Conservation (phyloP, 1,140 invertebrate species). For the Diorhabda elongata region DNA sequence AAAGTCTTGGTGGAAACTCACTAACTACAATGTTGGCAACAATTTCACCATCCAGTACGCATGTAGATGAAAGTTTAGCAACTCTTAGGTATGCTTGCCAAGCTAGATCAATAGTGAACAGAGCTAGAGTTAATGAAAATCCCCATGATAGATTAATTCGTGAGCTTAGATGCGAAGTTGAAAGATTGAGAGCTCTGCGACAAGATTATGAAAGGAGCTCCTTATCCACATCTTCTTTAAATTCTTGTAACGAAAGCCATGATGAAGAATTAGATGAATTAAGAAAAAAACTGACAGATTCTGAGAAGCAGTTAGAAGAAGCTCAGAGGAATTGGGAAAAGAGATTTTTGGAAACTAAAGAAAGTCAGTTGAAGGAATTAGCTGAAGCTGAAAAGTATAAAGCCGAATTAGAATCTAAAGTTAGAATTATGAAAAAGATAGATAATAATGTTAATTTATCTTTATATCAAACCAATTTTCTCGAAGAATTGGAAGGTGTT, state of each 20-base stretch:
- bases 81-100: conserved; percentile 83
- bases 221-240: conserved; percentile 39
- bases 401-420: conserved; percentile 52
- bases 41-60: conserved; percentile 70
- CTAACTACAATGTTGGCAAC: conserved; percentile 66
- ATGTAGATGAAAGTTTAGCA: conserved; percentile 77
- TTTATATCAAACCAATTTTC: conserved; percentile 52
- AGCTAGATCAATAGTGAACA: conserved; percentile 83
- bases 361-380: conserved; percentile 47
- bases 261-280: conserved; percentile 49
- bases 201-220: conserved; percentile 55
- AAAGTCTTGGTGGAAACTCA: conserved; percentile 65
- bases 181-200: conserved; percentile 55
- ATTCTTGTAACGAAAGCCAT: conserved; percentile 45
- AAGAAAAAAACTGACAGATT: conserved; percentile 56
- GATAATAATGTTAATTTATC: conserved; percentile 44
- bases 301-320: conserved; percentile 54
- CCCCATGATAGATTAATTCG: conserved; percentile 62
- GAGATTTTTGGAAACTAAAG: conserved; percentile 42
- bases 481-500: conserved; percentile 53
- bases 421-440: conserved; percentile 41
- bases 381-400: conserved; percentile 57
- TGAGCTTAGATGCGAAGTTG: conserved; percentile 65
- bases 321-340: conserved; percentile 58
- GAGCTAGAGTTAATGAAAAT: conserved; percentile 73